Conservation (phyloP, 2,888 invertebrate genomes). For the Drosophila nr. fundita region DNA sequence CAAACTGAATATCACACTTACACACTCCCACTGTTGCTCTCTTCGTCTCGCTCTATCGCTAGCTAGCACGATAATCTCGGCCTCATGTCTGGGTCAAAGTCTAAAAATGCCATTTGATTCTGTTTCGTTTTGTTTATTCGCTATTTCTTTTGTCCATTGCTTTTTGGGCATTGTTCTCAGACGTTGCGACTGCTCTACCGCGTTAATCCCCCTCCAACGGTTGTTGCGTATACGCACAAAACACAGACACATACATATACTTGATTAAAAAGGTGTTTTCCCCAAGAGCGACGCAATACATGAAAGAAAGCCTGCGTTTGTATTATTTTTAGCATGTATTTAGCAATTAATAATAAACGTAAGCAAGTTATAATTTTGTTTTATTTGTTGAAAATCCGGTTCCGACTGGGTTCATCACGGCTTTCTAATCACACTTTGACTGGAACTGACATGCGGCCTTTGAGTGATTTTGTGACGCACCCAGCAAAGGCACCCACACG, state of each 20-base stretch:
- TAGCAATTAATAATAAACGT: neutral
- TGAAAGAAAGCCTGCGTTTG: conserved; percentile 8
- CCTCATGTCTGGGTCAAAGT: conserved; percentile 77
- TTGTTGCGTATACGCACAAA: conserved; percentile 53
- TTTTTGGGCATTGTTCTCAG: conserved; percentile 32
- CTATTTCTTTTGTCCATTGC: conserved; percentile 19
- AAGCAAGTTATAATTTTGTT: neutral
- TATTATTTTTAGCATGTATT: conserved; percentile 9
- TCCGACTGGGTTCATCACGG: conserved; percentile 3
- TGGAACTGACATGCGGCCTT: conserved; percentile 57
- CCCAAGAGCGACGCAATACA: neutral
- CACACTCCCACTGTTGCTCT: conserved; percentile 11
- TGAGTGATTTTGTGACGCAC: conserved; percentile 62
- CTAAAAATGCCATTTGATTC: conserved; percentile 54
- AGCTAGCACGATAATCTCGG: conserved; percentile 59
- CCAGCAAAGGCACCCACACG: conserved; percentile 23
- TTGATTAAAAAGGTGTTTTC: conserved; percentile 31
- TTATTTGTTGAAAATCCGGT: neutral
- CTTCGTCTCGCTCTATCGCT: conserved; percentile 17
- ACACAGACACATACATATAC: conserved; percentile 2
- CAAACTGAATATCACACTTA: conserved; percentile 42
- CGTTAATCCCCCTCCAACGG: conserved; percentile 19
- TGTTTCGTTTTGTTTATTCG: conserved; percentile 47
- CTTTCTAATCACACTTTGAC: conserved; percentile 39
- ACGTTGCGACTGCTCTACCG: conserved; percentile 21